Evolutionary conservation across 2,888 invertebrate species (phyloP).

Genomic region (Acanthopleura granulata): DNA sequence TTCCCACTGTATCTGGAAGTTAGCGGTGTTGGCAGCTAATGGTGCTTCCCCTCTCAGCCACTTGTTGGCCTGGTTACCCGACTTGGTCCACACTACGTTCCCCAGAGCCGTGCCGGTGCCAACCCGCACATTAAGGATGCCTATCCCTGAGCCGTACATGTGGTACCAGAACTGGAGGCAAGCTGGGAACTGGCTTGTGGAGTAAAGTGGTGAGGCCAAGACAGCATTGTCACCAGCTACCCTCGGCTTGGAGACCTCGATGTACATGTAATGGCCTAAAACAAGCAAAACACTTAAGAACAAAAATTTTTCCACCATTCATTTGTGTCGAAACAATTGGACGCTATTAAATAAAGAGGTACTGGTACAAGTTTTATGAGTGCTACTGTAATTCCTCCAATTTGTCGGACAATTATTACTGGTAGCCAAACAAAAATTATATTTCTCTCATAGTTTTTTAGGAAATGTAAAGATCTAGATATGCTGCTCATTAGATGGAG

Average conservation of each 20-base stretch:
- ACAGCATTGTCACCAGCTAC: constrained; percentile 52
- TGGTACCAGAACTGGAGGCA: constrained; percentile 56
- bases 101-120: neutral
- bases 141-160: constrained; percentile 49
- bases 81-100: neutral
- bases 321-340: no score
- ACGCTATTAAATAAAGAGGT: no score
- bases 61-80: constrained; percentile 48
- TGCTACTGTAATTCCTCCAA: no score
- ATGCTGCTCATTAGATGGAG: no score
- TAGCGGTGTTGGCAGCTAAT: constrained; percentile 28
- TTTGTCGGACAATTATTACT: no score
- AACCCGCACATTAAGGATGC: neutral
- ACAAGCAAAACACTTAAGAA: neutral
- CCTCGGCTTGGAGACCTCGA: constrained; percentile 52
- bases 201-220: constrained; percentile 38
- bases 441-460: no score
- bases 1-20: constrained; percentile 57
- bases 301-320: no score
- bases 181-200: constrained; percentile 28
- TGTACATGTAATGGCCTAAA: constrained; percentile 58
- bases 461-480: no score
- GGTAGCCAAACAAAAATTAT: no score
- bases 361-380: no score
- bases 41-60: constrained; percentile 48